Conservation (phyloP, 2,797 vertebrate genomes). For the Orientallactaga sibirica region DNA sequence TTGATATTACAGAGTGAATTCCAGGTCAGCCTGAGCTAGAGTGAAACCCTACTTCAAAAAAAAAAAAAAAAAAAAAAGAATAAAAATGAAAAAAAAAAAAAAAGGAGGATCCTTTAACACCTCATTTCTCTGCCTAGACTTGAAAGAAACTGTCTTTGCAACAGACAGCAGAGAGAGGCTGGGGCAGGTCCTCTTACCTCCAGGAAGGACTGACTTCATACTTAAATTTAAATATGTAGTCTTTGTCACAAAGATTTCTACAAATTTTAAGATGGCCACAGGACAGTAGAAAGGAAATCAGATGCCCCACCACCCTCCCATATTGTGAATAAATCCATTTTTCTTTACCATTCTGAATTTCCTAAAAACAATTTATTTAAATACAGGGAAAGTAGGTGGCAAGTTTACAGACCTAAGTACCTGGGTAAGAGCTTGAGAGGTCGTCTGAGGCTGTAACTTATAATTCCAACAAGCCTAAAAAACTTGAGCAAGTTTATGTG, state of each 20-base stretch:
- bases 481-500: conserved; percentile 30
- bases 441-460: neutral
- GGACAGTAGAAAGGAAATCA: neutral
- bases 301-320: neutral
- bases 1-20: no score
- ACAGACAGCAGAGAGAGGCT: neutral
- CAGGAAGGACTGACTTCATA: neutral
- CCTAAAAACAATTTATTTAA: neutral
- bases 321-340: neutral
- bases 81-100: no score
- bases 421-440: neutral
- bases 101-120: neutral
- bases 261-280: neutral
- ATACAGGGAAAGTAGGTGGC: neutral
- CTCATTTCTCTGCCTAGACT: neutral
- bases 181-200: neutral
- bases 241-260: neutral
- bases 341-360: neutral
- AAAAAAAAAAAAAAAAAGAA: no score
- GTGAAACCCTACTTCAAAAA: no score
- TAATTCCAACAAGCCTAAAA: neutral
- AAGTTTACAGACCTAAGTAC: neutral
- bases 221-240: neutral
- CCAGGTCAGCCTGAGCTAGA: no score
- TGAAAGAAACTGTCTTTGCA: neutral